Evolutionary conservation across 2,113 vertebrate species (phyloP).

Genomic region (Dipodomys stephensi): DNA sequence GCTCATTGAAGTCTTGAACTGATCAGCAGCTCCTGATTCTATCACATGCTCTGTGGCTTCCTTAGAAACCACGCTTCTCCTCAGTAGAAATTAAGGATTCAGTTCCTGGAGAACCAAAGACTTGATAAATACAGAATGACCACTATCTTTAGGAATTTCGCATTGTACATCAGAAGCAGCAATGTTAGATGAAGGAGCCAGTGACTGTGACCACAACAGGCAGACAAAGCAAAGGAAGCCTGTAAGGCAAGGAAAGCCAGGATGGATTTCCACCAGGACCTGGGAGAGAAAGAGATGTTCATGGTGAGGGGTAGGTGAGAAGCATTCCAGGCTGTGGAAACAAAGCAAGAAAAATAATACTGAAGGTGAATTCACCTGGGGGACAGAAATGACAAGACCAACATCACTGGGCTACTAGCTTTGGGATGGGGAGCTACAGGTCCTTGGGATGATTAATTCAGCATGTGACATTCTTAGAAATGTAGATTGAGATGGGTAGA

Average conservation of each 20-base stretch:
- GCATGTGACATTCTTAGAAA: neutral
- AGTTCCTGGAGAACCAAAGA: neutral
- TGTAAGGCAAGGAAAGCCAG: neutral
- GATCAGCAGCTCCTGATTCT: neutral
- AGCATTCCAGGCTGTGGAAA: neutral
- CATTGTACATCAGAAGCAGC: neutral
- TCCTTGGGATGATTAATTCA: neutral
- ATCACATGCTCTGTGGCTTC: neutral
- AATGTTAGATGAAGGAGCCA: neutral
- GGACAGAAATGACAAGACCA: neutral
- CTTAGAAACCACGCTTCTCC: neutral
- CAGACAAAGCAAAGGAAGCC: no score
- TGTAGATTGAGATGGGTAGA: neutral
- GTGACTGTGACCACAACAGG: neutral
- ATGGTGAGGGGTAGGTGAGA: neutral
- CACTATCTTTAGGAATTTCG: neutral
- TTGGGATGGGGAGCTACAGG: neutral
- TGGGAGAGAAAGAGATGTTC: no score
- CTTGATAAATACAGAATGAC: neutral
- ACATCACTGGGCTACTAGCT: neutral
- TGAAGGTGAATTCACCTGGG: neutral
- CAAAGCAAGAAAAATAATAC: neutral
- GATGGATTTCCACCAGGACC: neutral
- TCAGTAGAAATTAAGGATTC: neutral
- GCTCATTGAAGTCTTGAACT: neutral